These are phyloP conservation scores for Kryphioiulus occultus DNA, from an alignment of 2,888 invertebrate species.

Conservation along the genomic window DNA sequence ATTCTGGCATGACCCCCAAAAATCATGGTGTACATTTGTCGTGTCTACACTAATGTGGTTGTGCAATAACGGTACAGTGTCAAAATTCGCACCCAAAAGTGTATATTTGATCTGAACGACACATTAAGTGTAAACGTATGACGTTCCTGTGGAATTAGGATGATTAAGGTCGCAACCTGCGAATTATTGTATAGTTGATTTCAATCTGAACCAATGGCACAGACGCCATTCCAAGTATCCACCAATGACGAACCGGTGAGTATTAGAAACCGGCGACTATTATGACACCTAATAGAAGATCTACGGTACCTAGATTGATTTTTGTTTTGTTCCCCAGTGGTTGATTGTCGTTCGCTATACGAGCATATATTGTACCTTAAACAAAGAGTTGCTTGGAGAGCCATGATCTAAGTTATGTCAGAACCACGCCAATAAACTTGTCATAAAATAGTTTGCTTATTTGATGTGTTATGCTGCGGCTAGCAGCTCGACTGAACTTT, in stretches of 20 bases:
- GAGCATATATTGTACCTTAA: neutral
- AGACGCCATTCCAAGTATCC: no score
- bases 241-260: no score
- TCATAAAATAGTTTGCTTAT: slow-evolving; percentile 4
- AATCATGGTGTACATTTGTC: neutral
- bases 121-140: no score
- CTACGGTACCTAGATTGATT: neutral
- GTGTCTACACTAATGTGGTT: neutral
- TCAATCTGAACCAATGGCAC: no score
- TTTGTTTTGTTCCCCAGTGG: neutral
- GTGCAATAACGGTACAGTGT: neutral
- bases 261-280: no score
- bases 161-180: neutral
- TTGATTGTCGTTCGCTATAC: neutral
- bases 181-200: no score
- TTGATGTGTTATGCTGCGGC: neutral
- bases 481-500: neutral
- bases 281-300: slow-evolving; percentile 14
- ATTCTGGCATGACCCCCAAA: no score
- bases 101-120: neutral
- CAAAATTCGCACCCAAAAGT: neutral
- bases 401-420: slow-evolving; percentile 2
- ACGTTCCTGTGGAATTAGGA: neutral
- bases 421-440: neutral
- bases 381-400: neutral